Conservation (phyloP, 2,797 vertebrate species). For the Coreius guichenoti region DNA sequence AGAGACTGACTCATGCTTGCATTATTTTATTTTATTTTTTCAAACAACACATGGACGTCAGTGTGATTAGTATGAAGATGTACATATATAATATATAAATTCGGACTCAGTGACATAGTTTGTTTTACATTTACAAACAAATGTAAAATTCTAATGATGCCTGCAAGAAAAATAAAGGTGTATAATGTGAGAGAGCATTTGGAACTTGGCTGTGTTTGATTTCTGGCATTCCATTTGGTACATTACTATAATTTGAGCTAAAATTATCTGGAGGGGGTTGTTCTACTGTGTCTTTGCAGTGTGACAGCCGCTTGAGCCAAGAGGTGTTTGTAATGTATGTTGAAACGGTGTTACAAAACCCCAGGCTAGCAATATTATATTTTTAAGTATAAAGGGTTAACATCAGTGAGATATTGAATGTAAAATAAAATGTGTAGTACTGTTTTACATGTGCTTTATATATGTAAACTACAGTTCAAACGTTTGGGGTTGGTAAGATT, state of each 20-base stretch:
- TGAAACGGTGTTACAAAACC: not conserved
- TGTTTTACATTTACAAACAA: slow-evolving; percentile 17
- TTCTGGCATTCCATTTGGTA: not conserved
- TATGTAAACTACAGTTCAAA: not conserved
- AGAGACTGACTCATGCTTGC: slow-evolving; percentile 30
- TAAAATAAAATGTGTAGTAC: not conserved
- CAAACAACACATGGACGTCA: not conserved
- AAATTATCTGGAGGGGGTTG: not conserved
- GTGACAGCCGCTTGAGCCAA: not conserved
- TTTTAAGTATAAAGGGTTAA: not conserved
- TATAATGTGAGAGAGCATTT: not conserved
- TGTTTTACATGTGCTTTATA: not conserved
- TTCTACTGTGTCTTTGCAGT: not conserved
- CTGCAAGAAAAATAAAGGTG: not conserved
- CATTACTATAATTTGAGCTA: not conserved
- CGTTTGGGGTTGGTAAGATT: too few species aligned
- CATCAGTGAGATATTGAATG: not conserved
- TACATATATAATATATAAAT: slow-evolving; percentile 26
- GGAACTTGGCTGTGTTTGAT: not conserved
- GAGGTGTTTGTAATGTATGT: not conserved
- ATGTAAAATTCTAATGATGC: slow-evolving; percentile 8
- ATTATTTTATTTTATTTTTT: slow-evolving; percentile 7
- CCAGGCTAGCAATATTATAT: not conserved
- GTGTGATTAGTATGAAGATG: slow-evolving; percentile 9
- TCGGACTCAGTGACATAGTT: not conserved